Percentiles rank a stretch among this genome's conserved stretches.
These are phyloP conservation scores for Hepsetus odoe DNA, from an alignment of 2,113 vertebrate genomes.

Conservation along the genomic window DNA sequence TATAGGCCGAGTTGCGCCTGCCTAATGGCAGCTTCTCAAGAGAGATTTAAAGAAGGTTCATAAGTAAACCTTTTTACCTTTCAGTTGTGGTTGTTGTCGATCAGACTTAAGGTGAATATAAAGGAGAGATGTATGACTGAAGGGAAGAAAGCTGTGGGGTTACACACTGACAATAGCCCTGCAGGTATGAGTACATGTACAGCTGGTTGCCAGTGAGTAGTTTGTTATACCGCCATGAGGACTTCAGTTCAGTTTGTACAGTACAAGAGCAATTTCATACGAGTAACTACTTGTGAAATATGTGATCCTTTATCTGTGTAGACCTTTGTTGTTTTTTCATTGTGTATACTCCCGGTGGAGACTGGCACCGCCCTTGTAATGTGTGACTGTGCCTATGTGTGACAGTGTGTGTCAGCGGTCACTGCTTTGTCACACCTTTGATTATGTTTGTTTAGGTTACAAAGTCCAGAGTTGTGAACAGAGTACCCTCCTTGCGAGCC, in stretches of 20 bases:
- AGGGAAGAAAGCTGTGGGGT: conserved; percentile 15
- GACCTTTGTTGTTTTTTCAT: conserved; percentile 18
- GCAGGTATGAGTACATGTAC: neutral
- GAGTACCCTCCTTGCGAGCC: neutral
- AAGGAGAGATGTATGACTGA: conserved; percentile 54
- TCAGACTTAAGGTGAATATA: too few species aligned
- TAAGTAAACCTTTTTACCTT: neutral
- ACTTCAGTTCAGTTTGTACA: neutral
- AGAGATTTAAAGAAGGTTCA: conserved; percentile 2
- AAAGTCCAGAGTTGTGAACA: conserved; percentile 58
- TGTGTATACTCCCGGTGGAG: conserved; percentile 10
- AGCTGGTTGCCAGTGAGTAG: neutral
- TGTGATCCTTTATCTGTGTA: neutral
- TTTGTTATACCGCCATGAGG: too few species aligned
- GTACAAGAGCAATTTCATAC: neutral
- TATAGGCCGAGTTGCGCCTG: conserved; percentile 44
- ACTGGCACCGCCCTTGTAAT: conserved; percentile 31
- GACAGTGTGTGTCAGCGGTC: conserved; percentile 21
- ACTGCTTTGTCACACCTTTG: conserved; percentile 16
- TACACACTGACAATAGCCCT: conserved; percentile 22
- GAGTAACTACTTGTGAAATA: neutral
- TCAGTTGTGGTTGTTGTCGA: too few species aligned
- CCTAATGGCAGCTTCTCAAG: conserved; percentile 47
- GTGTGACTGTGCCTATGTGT: conserved; percentile 25
- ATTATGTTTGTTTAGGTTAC: conserved; percentile 43